phyloP scores from a whole-genome alignment of 2,888 invertebrate species.

The Euspilapteryx auroguttella region DNA sequence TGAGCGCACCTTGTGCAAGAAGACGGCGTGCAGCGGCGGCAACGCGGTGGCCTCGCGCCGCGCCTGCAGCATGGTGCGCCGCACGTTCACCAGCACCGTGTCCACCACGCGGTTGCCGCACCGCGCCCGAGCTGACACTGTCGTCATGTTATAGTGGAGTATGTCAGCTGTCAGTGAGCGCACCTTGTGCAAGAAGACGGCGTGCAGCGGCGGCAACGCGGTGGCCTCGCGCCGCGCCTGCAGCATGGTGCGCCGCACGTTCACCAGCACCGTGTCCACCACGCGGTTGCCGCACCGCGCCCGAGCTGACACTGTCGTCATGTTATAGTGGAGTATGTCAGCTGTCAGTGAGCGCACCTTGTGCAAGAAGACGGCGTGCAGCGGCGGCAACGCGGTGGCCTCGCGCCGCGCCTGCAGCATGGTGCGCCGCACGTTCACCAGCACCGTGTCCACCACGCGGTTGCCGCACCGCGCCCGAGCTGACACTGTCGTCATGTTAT shows the following conservation, averaged over 20 bases:
- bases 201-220: conserved; percentile 38
- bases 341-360: conserved; percentile 20
- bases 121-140: too few relatives aligned
- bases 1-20: conserved; percentile 39
- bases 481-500: too few relatives aligned
- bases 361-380: conserved; percentile 49
- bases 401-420: conserved; percentile 39
- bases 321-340: too few relatives aligned
- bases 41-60: conserved; percentile 34
- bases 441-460: conserved; percentile 40
- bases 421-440: conserved; percentile 47
- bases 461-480: too few relatives aligned
- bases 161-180: background rate
- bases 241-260: conserved; percentile 43
- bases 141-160: too few relatives aligned
- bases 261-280: conserved; percentile 45
- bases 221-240: conserved; percentile 38
- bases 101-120: conserved; percentile 47
- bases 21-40: conserved; percentile 45
- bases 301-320: too few relatives aligned
- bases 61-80: conserved; percentile 41
- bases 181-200: conserved; percentile 53
- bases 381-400: conserved; percentile 33
- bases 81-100: conserved; percentile 44
- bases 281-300: conserved; percentile 47